phyloP scores from a whole-genome alignment of 2,888 invertebrate genomes.

The Drosophila pullipes region DNA sequence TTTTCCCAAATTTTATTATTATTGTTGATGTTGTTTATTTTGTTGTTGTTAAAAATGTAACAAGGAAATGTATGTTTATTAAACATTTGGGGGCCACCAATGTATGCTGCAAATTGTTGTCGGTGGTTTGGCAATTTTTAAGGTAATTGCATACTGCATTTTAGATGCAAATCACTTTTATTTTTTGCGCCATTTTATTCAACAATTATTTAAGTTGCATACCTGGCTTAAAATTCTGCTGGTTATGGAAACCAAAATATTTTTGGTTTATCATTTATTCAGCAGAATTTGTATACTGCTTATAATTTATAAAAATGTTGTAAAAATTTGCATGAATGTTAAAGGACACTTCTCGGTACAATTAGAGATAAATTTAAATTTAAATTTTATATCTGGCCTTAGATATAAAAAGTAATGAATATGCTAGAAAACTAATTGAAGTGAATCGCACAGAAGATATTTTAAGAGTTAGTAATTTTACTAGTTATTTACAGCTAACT shows the following conservation, averaged over 20 bases:
- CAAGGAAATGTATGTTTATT: slow-evolving; percentile 55
- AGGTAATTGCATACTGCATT: slow-evolving; percentile 71
- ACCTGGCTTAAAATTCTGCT: slow-evolving; percentile 5
- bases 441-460: background rate
- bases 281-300: background rate
- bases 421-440: background rate
- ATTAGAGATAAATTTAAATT: background rate
- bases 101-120: slow-evolving; percentile 36
- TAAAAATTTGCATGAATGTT: background rate
- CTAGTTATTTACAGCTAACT: background rate
- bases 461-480: background rate
- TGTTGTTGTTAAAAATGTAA: slow-evolving; percentile 15
- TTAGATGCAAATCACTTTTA: slow-evolving; percentile 45
- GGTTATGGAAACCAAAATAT: background rate
- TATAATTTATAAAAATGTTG: background rate
- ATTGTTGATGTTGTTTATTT: background rate
- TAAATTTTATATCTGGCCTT: background rate
- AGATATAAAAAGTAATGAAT: background rate
- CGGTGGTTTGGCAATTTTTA: slow-evolving; percentile 31
- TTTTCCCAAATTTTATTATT: slow-evolving; percentile 1
- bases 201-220: slow-evolving; percentile 42
- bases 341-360: background rate
- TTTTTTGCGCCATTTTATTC: slow-evolving; percentile 20
- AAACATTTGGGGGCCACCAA: slow-evolving; percentile 26
- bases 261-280: background rate